These are phyloP conservation scores for Melieria omissa DNA, from an alignment of 2,888 invertebrate genomes.

Conservation along the genomic window DNA sequence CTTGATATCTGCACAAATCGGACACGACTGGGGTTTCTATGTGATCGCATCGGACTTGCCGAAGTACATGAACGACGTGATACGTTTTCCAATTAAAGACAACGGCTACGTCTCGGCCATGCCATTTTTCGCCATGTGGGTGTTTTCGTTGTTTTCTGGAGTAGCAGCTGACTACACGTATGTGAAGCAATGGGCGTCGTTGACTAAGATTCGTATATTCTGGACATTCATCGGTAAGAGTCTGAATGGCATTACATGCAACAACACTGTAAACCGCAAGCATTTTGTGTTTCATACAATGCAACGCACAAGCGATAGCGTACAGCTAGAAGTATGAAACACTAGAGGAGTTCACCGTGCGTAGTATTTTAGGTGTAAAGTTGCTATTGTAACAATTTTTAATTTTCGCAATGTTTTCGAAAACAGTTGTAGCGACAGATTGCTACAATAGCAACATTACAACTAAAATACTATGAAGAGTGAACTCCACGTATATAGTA, in stretches of 20 bases:
- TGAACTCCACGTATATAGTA: too few species aligned
- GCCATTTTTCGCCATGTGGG: conserved; percentile 72
- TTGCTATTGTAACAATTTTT: too few species aligned
- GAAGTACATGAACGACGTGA: conserved; percentile 71
- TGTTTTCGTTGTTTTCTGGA: conserved; percentile 70
- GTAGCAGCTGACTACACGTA: conserved; percentile 74
- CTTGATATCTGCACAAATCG: conserved; percentile 74
- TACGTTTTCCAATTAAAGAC: conserved; percentile 69
- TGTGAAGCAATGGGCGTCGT: conserved; percentile 66
- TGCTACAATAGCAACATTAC: too few species aligned
- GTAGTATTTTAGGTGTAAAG: too few species aligned
- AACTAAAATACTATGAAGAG: too few species aligned
- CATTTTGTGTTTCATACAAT: neutral
- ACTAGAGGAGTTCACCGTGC: too few species aligned
- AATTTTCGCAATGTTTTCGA: too few species aligned
- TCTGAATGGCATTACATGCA: too few species aligned
- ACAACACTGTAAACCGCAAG: too few species aligned
- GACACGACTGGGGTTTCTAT: conserved; percentile 73
- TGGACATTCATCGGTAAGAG: conserved; percentile 68
- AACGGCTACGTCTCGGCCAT: conserved; percentile 71
- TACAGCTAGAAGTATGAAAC: too few species aligned
- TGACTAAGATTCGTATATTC: conserved; percentile 71
- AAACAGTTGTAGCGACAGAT: too few species aligned
- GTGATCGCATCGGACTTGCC: conserved; percentile 73
- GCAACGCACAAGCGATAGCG: too few species aligned